Base-by-base conservation (phyloP, 2,113 vertebrate genomes). In the Silurus asotus region DNA sequence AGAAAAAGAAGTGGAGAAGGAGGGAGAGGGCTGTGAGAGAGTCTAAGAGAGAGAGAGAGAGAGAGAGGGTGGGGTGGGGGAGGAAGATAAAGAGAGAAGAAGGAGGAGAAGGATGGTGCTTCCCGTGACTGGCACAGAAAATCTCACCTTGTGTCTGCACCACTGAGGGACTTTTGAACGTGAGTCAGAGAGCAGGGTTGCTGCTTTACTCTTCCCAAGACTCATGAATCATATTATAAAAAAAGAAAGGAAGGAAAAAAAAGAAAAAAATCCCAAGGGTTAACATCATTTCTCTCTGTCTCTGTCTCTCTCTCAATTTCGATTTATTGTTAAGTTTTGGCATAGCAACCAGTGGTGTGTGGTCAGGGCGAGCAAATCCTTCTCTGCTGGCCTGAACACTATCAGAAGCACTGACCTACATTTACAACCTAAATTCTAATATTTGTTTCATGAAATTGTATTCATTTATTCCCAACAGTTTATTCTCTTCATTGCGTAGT, bases 91-190 rank as follows among this genome's bases (percentile, higher is more conserved):
- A 20, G 48, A n/a, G 49, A 20, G 51, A 23, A 37, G 37, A 2
- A 37, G 37, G 45, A 15, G 25, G 8, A 7, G 19, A 17, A 25
- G 72, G 10, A 62, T 23, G 59, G 80, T 53, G 6, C 86, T 85
- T 82, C 81, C 55, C 61, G 59, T 86, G 81, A 67, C 88, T 75
- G 84, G 74, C 87, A 87, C 88, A 77, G 76, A 55, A 28, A 78
- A 84, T 80, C 79, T 87, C 85, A 87, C 82, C 87, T 85, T 74
- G 62, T 49, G 77, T 79, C 64, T 78, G 72, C 37, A 9, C 25
- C 76, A 81, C 61, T 48, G 51, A 59, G 53, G 69, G 67, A 77
- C 37, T n/a, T 81, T 48, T 4, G n/a, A 62, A 28, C 5, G 23
- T 83, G 86, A 84, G 53, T 84, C 64, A 83, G 45, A 23, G 61